Evolutionary conservation across 2,113 vertebrate species (phyloP).

Genomic region (Gasterosteus aculeatus): DNA sequence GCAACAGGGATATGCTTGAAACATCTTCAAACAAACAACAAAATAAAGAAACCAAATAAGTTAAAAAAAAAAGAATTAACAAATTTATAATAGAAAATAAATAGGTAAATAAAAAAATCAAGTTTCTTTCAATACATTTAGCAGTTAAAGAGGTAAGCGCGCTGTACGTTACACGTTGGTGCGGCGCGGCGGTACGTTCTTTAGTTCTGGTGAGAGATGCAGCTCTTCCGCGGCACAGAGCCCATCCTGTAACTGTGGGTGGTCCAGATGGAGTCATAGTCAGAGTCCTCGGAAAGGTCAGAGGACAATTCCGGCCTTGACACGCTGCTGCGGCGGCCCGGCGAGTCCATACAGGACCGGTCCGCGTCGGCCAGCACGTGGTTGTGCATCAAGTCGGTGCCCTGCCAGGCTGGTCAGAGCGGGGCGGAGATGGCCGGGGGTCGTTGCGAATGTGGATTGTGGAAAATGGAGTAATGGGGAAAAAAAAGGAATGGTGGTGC

Average conservation of each 20-base stretch:
- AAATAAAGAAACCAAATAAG: constrained; percentile 75
- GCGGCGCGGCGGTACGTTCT: constrained; percentile 63
- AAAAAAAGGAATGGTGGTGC: constrained; percentile 68
- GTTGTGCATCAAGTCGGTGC: constrained; percentile 99
- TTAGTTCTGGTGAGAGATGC: constrained; percentile 99
- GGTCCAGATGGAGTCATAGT: constrained; percentile 99
- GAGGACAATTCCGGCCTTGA: constrained; percentile 94
- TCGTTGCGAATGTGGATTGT: constrained; percentile 33
- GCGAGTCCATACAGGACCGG: constrained; percentile 93
- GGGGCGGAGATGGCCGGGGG: constrained; percentile 64
- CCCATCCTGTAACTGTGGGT: constrained; percentile 99
- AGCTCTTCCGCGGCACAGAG: constrained; percentile 98
- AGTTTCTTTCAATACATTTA: constrained; percentile 51
- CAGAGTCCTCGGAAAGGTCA: constrained; percentile 99
- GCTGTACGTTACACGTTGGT: constrained; percentile 61
- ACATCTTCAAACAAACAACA: constrained; percentile 63
- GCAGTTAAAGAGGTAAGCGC: constrained; percentile 81
- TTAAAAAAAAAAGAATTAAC: constrained; percentile 67
- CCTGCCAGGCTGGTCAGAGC: constrained; percentile 95
- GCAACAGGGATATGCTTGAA: constrained; percentile 80
- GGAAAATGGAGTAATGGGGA: constrained; percentile 17
- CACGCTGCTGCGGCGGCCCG: constrained; percentile 97
- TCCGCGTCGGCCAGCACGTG: constrained; percentile 96
- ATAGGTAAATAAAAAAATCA: constrained; percentile 86
- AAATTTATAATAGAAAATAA: constrained; percentile 83